Base-by-base conservation (phyloP, 2,888 invertebrate genomes). In the Diabrotica balteata region DNA sequence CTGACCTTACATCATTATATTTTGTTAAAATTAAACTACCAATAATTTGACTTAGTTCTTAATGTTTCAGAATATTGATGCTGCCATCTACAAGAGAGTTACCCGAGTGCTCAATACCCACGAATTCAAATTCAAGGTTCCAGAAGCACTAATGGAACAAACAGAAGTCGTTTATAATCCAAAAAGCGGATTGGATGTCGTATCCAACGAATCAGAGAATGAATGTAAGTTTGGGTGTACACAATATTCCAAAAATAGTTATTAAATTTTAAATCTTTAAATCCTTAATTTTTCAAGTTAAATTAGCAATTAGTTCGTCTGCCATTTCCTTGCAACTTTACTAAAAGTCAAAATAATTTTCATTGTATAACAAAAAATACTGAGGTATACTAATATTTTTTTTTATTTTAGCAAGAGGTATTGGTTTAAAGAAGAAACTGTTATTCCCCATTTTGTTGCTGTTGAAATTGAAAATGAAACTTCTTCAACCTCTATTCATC, bases 381-480 rank as follows among this genome's bases (percentile, higher is more conserved):
- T 32, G 0, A 32, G 1, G 0, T 17, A 32, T 2, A 32, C 32
- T 32, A 32, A 5, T 32, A 32, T 4, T 32, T 32, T 32, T 32
- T 32, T 32, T 32, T 49, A 6, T 72, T 85, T 9, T 83, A 92
- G 94, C 91, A 77, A 90, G 93, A 72, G 93, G 92, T 77, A 86
- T 91, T 82, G 80, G 87, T 67, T 86, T 93, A 79, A 93, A 94
- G 87, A 93, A 94, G 86, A 94, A 94, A 83, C 88, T 94, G 58
- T 86, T 94, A 72, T 85, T 94, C 79, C 94, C 94, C 11, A 87
- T 94, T 71, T 85, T 94, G 75, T 85, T 95, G 75, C 87, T 94
- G 60, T 85, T 95, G 77, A 95, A 95, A 84, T 84, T 95, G 79
- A 94, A 94, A 84, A 86, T 94, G 87, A 94, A 95, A 84, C 90